phyloP scores from a whole-genome alignment of 2,113 vertebrate genomes.

The Tichodroma muraria region DNA sequence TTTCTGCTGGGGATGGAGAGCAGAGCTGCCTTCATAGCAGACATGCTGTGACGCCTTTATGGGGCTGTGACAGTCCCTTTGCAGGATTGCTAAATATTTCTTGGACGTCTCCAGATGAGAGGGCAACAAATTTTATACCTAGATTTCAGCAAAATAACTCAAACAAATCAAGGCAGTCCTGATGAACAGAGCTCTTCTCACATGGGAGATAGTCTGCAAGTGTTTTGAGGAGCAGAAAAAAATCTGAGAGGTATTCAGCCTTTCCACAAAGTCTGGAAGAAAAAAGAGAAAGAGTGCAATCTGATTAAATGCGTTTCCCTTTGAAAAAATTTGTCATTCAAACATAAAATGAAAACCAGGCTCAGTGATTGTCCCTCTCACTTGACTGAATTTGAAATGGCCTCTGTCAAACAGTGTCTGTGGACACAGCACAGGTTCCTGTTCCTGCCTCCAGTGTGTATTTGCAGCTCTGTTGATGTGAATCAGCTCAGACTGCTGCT shows the following conservation, averaged over 20 bases:
- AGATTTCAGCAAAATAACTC: not conserved
- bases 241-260: not conserved
- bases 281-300: not conserved
- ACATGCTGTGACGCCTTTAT: not conserved
- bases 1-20: not conserved
- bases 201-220: not conserved
- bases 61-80: not conserved
- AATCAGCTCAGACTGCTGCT: not conserved
- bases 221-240: not conserved
- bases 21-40: not conserved
- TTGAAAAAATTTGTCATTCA: not conserved
- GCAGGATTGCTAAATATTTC: not conserved
- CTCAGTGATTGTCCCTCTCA: not conserved
- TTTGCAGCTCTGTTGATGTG: not conserved
- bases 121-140: not conserved
- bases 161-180: not conserved
- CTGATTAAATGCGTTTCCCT: not conserved
- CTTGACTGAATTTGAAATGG: not conserved
- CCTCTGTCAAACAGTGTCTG: not conserved
- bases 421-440: not conserved
- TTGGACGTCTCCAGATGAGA: not conserved
- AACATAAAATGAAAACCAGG: not conserved
- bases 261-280: not conserved
- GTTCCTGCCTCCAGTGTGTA: not conserved
- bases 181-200: not conserved